These are phyloP conservation scores for Thumatha senex DNA, from an alignment of 2,888 invertebrate species.

Conservation along the genomic window DNA sequence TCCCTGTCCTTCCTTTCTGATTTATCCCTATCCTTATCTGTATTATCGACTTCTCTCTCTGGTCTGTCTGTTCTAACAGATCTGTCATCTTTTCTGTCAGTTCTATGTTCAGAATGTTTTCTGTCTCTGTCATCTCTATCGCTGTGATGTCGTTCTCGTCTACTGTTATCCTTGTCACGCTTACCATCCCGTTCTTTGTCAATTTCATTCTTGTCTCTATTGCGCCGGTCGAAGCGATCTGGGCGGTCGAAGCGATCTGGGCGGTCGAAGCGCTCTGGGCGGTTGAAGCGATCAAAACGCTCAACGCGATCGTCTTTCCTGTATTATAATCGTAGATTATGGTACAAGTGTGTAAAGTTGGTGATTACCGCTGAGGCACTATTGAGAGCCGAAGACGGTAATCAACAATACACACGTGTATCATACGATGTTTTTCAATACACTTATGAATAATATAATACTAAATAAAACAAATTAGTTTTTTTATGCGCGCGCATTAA, in stretches of 20 bases:
- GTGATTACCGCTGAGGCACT: too few species aligned
- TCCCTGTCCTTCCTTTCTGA: slow-evolving; percentile 23
- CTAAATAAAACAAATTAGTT: too few species aligned
- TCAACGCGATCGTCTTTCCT: slow-evolving; percentile 51
- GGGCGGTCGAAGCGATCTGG: slow-evolving; percentile 42
- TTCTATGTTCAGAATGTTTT: slow-evolving; percentile 19
- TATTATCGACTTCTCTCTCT: slow-evolving; percentile 18
- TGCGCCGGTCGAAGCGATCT: slow-evolving; percentile 28
- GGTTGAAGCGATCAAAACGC: not conserved
- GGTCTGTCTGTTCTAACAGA: not conserved
- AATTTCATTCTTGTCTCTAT: slow-evolving; percentile 24
- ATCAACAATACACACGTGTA: too few species aligned
- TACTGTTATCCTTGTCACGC: not conserved
- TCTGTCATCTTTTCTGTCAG: slow-evolving; percentile 15
- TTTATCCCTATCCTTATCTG: slow-evolving; percentile 20
- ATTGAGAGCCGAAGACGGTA: too few species aligned
- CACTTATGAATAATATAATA: too few species aligned
- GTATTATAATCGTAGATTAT: too few species aligned
- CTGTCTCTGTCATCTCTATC: slow-evolving; percentile 29
- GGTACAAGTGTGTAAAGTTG: too few species aligned
- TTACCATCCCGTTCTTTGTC: slow-evolving; percentile 20
- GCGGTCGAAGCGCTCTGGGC: slow-evolving; percentile 35
- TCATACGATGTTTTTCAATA: too few species aligned
- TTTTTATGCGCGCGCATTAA: too few species aligned
- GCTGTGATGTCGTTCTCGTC: slow-evolving; percentile 14